These are phyloP conservation scores for Physeter macrocephalus DNA, from an alignment of 2,113 vertebrate species.

Conservation along the genomic window DNA sequence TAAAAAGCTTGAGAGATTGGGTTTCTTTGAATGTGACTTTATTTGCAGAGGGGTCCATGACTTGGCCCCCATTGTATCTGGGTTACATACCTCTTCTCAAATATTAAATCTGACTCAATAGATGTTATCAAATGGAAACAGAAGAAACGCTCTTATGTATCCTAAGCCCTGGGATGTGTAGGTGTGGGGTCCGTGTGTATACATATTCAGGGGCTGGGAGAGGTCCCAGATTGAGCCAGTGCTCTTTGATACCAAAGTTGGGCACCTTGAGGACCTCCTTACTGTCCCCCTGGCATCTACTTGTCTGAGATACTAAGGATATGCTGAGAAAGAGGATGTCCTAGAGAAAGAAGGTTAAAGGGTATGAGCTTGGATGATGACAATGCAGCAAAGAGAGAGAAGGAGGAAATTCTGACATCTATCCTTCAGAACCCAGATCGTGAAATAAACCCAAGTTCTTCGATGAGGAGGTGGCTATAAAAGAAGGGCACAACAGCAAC, in stretches of 20 bases:
- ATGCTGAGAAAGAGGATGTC: background rate
- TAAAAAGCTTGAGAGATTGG: background rate
- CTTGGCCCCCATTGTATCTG: background rate
- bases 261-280: too few species aligned
- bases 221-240: background rate
- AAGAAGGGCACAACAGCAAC: background rate
- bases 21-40: background rate
- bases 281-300: background rate
- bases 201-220: background rate
- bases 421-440: background rate
- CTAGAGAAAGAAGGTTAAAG: background rate
- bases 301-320: background rate
- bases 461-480: background rate
- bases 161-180: background rate
- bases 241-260: background rate
- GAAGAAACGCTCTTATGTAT: background rate
- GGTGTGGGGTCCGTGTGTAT: background rate
- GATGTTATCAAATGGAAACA: background rate
- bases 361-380: background rate
- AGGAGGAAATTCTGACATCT: background rate
- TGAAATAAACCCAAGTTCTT: background rate
- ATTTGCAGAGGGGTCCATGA: background rate
- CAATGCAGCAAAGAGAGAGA: background rate
- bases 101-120: background rate
- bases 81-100: background rate